A percentile compares a stretch with the other conserved stretches of the same genome.
Conservation (phyloP, 2,797 vertebrate species). For the Chaetophractus vellerosus region DNA sequence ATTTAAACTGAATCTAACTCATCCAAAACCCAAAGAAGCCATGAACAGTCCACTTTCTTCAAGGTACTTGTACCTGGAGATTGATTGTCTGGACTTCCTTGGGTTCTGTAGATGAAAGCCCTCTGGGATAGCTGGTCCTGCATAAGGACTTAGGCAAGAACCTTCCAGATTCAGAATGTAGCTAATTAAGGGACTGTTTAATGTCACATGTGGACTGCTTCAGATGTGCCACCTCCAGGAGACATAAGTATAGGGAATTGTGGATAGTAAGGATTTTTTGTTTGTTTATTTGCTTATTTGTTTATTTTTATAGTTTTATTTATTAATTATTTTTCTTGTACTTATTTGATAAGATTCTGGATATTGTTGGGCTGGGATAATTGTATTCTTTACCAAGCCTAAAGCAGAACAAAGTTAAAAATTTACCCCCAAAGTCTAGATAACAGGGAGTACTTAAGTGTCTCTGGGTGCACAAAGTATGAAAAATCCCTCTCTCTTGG, state of each 20-base stretch:
- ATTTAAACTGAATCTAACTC: background rate
- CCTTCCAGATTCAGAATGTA: background rate
- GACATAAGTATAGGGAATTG: background rate
- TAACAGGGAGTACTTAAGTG: background rate
- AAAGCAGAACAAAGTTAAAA: conserved; percentile 6
- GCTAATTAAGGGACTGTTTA: background rate
- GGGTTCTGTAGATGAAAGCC: background rate
- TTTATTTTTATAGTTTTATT: conserved; percentile 46
- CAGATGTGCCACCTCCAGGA: background rate
- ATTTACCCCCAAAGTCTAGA: background rate
- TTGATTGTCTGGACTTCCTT: background rate
- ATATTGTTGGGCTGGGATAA: conserved; percentile 5
- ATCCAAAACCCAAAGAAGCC: background rate
- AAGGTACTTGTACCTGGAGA: background rate
- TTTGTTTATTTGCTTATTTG: background rate
- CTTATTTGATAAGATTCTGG: conserved; percentile 34
- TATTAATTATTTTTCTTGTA: background rate
- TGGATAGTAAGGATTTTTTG: background rate
- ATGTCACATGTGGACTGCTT: background rate
- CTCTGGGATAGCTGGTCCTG: background rate
- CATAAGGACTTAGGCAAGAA: background rate
- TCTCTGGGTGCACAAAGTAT: background rate
- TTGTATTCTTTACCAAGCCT: background rate
- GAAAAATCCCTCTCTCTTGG: background rate
- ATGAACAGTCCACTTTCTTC: background rate